Conservation (phyloP, 2,888 invertebrate species). For the Neelides folsomi region DNA sequence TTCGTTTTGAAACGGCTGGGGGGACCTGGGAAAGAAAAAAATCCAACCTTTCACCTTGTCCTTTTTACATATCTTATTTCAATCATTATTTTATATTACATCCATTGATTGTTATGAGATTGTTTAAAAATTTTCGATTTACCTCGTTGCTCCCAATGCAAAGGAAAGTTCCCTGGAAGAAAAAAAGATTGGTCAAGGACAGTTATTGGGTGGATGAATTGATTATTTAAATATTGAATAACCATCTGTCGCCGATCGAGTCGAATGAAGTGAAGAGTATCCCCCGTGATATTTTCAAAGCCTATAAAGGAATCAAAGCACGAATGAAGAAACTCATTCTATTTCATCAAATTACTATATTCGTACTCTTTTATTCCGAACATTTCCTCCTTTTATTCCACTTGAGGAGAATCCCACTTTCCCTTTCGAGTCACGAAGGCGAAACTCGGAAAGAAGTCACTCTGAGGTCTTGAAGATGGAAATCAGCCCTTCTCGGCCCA, state of each 20-base stretch:
- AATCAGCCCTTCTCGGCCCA: too few relatives aligned
- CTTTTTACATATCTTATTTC: too few relatives aligned
- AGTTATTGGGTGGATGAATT: too few relatives aligned
- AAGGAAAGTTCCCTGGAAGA: conserved; percentile 45
- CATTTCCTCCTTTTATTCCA: conserved; percentile 4
- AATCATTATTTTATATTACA: too few relatives aligned
- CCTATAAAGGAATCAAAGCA: conserved; percentile 34
- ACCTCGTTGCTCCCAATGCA: conserved; percentile 47
- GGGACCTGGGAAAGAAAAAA: conserved; percentile 43
- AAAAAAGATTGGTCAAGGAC: conserved; percentile 9
- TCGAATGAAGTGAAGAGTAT: conserved; percentile 57
- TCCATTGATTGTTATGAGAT: not conserved
- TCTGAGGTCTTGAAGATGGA: too few relatives aligned
- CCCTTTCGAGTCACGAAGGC: too few relatives aligned
- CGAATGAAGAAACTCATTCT: conserved; percentile 29
- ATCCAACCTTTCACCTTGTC: conserved; percentile 32
- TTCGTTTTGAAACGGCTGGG: conserved; percentile 76
- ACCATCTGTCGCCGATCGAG: conserved; percentile 43
- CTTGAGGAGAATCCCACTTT: too few relatives aligned
- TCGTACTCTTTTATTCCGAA: not conserved
- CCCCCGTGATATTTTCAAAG: conserved; percentile 64
- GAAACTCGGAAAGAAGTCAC: too few relatives aligned
- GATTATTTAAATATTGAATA: not conserved
- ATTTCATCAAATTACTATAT: conserved; percentile 21
- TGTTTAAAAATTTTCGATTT: not conserved